Evolutionary conservation across 2,113 vertebrate genomes (phyloP), one percentile per base, ranked within the genome.

Genomic region (Corythaeola cristata): DNA sequence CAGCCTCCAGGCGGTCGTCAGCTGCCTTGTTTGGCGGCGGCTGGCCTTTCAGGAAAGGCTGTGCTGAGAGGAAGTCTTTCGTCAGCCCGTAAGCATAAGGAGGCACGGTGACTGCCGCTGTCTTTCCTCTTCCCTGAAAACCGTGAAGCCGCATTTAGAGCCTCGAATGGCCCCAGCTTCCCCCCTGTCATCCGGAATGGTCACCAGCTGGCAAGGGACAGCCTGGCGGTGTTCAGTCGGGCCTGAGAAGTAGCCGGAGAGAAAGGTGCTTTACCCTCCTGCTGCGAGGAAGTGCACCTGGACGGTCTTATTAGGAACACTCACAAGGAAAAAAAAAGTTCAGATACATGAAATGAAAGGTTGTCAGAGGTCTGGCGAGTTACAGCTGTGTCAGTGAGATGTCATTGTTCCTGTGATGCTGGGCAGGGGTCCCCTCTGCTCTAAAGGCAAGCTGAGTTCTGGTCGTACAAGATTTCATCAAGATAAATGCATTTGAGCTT

Each of bases 301-400:
- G 32, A 1, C 4, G 1, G 1, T 32, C 18, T 13, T 26, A 2
- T 0, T 17, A 4, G 12, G 23, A 20, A 12, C n/a, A 1, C 44
- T 37, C 13, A 4, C 8, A 11, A 3, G 15, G 13, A 14, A 10
- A 35, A 71, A 71, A 47, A 3, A 9, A 5, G 12, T 14, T 49
- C 3, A 15, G 8, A 19, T 26, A 6, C 6, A 0, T 22, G 50
- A 52, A 73, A 30, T 0, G 2, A 23, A 62, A 4, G 5, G 3
- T 12, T 22, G 32, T 4, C 19, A 8, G 64, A 15, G 22, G 13
- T 44, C 9, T n/a, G 53, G 8, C 1, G 7, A 22, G 6, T 21
- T 50, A 5, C 22, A 13, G 9, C 35, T 64, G 35, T 4, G 52
- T 16, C 74, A 4, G 41, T 18, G 49, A 17, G 56, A 1, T 11